These are phyloP conservation scores for Parnassius orleans DNA, from an alignment of 2,888 invertebrate species.

Conservation along the genomic window DNA sequence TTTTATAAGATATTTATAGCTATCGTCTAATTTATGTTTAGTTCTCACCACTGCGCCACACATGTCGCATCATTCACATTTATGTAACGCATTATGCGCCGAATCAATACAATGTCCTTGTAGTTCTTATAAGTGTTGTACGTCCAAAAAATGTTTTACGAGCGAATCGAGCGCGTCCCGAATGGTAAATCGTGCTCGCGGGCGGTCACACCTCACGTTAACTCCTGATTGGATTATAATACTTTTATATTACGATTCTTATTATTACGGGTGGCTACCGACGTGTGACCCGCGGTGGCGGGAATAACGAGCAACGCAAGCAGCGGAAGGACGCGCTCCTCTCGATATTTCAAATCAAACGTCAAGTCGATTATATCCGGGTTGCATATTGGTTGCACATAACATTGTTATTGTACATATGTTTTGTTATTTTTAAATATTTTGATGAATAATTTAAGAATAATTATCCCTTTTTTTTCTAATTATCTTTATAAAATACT, in stretches of 20 bases:
- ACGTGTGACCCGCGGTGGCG: slow-evolving; percentile 64
- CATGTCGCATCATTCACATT: slow-evolving; percentile 31
- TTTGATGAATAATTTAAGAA: too few species aligned
- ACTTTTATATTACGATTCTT: slow-evolving; percentile 78
- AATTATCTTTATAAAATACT: too few species aligned
- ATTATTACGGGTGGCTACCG: slow-evolving; percentile 69
- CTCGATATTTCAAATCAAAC: slow-evolving; percentile 30
- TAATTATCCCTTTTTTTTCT: too few species aligned
- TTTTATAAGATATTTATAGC: slow-evolving; percentile 13
- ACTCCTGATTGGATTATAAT: slow-evolving; percentile 79
- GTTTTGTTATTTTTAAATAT: not conserved
- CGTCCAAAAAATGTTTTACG: slow-evolving; percentile 73
- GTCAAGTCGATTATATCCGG: slow-evolving; percentile 33
- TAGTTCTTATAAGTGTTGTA: slow-evolving; percentile 62
- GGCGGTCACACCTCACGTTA: slow-evolving; percentile 72
- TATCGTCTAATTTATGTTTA: slow-evolving; percentile 19
- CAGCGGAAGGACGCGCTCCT: slow-evolving; percentile 9
- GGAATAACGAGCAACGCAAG: slow-evolving; percentile 47
- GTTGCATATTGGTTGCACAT: slow-evolving; percentile 21
- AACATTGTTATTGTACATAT: too few species aligned
- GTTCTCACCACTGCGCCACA: slow-evolving; percentile 28
- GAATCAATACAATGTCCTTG: slow-evolving; percentile 46
- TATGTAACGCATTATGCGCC: slow-evolving; percentile 30
- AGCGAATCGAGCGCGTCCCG: slow-evolving; percentile 56
- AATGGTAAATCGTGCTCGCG: slow-evolving; percentile 68